Percentiles rank a stretch among this genome's conserved stretches.
phyloP scores from a whole-genome alignment of 2,888 invertebrate genomes.

The Caenorhabditis sulstoni region DNA sequence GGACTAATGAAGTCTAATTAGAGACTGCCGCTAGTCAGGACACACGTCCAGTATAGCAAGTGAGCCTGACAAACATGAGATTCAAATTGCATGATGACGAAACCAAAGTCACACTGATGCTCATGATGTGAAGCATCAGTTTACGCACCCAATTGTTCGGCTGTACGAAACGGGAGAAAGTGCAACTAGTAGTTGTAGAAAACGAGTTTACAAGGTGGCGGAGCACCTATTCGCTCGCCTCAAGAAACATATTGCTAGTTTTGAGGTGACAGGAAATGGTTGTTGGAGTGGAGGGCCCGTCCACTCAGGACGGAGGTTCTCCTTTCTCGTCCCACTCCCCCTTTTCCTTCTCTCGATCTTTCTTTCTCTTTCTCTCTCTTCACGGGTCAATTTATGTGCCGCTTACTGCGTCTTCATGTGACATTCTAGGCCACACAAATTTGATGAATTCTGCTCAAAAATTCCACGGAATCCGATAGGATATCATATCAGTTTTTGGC shows the following conservation, averaged over 20 bases:
- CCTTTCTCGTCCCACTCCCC: not conserved
- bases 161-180: not conserved
- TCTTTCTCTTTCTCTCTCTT: constrained; percentile 25
- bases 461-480: constrained; percentile 58
- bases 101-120: too few species aligned
- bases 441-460: constrained; percentile 62
- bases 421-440: constrained; percentile 47
- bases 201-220: not conserved
- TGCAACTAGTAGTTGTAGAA: not conserved
- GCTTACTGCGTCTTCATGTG: constrained; percentile 37
- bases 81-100: too few species aligned
- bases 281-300: constrained; percentile 19
- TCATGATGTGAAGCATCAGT: too few species aligned
- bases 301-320: constrained; percentile 38
- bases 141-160: not conserved
- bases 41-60: not conserved
- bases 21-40: not conserved
- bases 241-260: constrained; percentile 54
- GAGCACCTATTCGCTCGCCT: constrained; percentile 17
- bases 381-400: constrained; percentile 42
- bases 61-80: too few species aligned
- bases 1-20: constrained; percentile 14
- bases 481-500: constrained; percentile 46
- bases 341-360: not conserved
- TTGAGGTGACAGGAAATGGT: constrained; percentile 60